Evolutionary conservation across 64 coral and sea anemone species (phyloP).

Genomic region (Pocillopora damicornis): DNA sequence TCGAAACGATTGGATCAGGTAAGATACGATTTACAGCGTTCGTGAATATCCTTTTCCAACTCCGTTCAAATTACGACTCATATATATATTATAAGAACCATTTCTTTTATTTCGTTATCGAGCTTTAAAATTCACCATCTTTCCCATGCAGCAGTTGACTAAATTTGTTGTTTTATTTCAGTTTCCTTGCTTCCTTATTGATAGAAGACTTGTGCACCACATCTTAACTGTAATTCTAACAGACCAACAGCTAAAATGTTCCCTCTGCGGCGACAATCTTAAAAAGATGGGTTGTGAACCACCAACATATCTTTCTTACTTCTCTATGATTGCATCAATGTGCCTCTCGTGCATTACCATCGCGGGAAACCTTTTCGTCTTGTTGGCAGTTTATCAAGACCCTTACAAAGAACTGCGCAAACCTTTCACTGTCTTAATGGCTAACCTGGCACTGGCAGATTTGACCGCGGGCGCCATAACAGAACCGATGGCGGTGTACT

Average conservation of each 20-base stretch:
- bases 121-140: no score
- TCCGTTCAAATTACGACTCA: no score
- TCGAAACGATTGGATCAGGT: no score
- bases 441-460: conserved; percentile 72
- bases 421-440: conserved; percentile 65
- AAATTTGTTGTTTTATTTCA: no score
- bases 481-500: conserved; percentile 57
- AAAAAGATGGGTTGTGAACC: conserved; percentile 3
- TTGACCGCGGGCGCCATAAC: conserved; percentile 53
- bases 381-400: conserved; percentile 49
- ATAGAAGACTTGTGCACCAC: not conserved
- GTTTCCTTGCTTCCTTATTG: no score
- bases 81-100: no score
- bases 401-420: conserved; percentile 60
- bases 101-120: no score
- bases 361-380: conserved; percentile 62
- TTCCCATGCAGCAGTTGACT: no score
- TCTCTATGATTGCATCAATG: conserved; percentile 57
- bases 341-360: conserved; percentile 42
- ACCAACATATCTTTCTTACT: conserved; percentile 63
- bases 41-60: no score
- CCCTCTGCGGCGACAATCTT: not conserved
- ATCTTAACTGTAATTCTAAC: not conserved
- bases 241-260: not conserved
- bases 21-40: no score